Conservation (phyloP, 2,888 invertebrate species). For the Caenorhabditis doughertyi region DNA sequence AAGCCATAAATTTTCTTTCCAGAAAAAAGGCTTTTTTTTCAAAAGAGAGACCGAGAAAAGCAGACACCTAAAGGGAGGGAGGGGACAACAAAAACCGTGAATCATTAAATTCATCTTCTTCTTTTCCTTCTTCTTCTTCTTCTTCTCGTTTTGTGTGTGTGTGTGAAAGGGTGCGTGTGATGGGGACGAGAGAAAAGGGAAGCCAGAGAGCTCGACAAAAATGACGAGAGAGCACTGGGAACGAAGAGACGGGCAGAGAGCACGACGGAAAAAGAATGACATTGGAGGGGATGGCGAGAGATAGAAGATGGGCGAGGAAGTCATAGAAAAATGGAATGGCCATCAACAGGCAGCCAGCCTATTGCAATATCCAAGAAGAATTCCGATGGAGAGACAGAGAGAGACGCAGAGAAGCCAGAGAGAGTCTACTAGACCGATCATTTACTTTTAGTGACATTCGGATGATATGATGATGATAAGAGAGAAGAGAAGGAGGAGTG, state of each 20-base stretch:
- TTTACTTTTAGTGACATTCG: constrained; percentile 3
- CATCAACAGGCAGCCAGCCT: not conserved
- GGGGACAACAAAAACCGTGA: not conserved
- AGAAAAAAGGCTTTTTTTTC: too few relatives aligned
- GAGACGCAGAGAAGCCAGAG: too few relatives aligned
- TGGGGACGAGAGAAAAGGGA: not conserved
- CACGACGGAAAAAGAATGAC: not conserved
- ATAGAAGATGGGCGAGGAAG: too few relatives aligned
- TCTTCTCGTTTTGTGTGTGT: not conserved
- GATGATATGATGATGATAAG: not conserved
- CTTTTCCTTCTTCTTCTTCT: not conserved
- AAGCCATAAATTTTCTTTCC: too few relatives aligned
- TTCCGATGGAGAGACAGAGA: too few relatives aligned
- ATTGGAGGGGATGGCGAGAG: not conserved
- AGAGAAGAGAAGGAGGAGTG: not conserved
- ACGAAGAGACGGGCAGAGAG: constrained; percentile 8
- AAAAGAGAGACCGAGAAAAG: not conserved
- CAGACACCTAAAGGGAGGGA: not conserved
- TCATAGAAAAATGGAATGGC: not conserved
- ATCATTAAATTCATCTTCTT: not conserved
- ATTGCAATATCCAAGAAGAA: too few relatives aligned
- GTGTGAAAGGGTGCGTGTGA: not conserved
- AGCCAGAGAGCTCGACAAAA: constrained; percentile 11
- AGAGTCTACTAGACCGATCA: constrained; percentile 30
- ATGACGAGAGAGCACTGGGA: not conserved